A percentile compares a stretch with the other conserved stretches of the same genome.
Evolutionary conservation across 2,797 vertebrate genomes (phyloP).

Genomic region (Argyrosomus regius): DNA sequence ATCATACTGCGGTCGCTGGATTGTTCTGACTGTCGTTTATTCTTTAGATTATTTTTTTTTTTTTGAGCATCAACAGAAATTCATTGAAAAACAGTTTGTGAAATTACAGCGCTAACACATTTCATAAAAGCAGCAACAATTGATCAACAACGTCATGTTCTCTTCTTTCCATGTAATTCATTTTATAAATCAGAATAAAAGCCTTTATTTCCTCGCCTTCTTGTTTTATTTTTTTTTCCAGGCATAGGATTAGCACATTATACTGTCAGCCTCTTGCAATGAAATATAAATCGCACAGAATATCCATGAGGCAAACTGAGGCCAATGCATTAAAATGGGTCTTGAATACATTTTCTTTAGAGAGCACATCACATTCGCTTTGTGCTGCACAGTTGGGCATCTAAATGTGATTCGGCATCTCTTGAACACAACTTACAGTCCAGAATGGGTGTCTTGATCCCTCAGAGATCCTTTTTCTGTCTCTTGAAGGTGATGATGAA

Average conservation of each 20-base stretch:
- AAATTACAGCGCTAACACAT: constrained; percentile 67
- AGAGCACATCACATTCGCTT: constrained; percentile 55
- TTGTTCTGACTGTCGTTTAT: constrained; percentile 44
- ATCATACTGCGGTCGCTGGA: constrained; percentile 18
- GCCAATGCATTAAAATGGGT: constrained; percentile 61
- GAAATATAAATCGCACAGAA: constrained; percentile 55
- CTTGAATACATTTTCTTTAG: constrained; percentile 63
- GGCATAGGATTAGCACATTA: constrained; percentile 42
- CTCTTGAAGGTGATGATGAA: constrained; percentile 74
- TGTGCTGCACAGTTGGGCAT: constrained; percentile 57
- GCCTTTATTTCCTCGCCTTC: constrained; percentile 13
- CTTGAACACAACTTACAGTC: constrained; percentile 73
- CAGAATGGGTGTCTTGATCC: constrained; percentile 66
- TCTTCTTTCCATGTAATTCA: constrained; percentile 26
- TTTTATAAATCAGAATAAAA: constrained; percentile 45
- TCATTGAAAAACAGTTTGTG: constrained; percentile 18
- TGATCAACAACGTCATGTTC: constrained; percentile 40
- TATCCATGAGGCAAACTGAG: constrained; percentile 52
- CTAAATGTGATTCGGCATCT: constrained; percentile 65
- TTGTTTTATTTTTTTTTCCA: constrained; percentile 24
- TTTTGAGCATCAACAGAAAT: constrained; percentile 37
- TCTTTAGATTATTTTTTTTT: constrained; percentile 31
- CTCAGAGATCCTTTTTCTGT: constrained; percentile 41
- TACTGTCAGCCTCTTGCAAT: constrained; percentile 38
- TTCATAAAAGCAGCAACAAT: constrained; percentile 61